Evolutionary conservation across 2,888 invertebrate species (phyloP), one percentile per base, ranked within the genome.

Genomic region (Drosophila cognata): DNA sequence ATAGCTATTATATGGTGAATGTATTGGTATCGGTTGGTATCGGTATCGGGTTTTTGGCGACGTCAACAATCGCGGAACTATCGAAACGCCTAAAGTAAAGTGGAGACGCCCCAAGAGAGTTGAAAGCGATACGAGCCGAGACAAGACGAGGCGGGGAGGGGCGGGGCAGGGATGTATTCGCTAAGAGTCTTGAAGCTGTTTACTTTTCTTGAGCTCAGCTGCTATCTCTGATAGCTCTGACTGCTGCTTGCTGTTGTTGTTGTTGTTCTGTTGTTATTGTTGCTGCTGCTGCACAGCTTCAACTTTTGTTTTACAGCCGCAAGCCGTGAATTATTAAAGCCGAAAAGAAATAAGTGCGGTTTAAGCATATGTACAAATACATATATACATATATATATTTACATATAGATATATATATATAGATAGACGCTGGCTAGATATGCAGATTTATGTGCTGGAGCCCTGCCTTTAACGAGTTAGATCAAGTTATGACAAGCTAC

Each of bases 121-220:
- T 29, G 53, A 56, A 10, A 33, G 33, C 33, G 36, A n/a, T 43
- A 21, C 11, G 43, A 41, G 53, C n/a, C 35, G 29, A 11, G 21
- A 28, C n/a, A 38, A 25, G 18, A 18, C n/a, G 36, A 50, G 46
- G 46, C 33, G 50, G 35, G 43, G 51, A 25, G 35, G 21, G 50
- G 29, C 31, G 59, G 46, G 25, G 46, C 18, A 43, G 50, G n/a
- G 41, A 41, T 31, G 38, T 53, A 36, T 52, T 51, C 60, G 53
- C 25, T 18, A 58, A 50, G 53, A 65, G 38, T 73, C 68, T 60
- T 59, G 52, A 67, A 70, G 73, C 69, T 84, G 81, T 88, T 80
- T 85, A 85, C 84, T 71, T 84, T 83, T 83, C 82, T 86, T 84
- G 50, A 81, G 83, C 82, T 80, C 72, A 84, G 82, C 73, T 84